Evolutionary conservation across 2,888 invertebrate species (phyloP), one percentile per base, ranked within the genome.

Genomic region (Cheilosia vulpina): DNA sequence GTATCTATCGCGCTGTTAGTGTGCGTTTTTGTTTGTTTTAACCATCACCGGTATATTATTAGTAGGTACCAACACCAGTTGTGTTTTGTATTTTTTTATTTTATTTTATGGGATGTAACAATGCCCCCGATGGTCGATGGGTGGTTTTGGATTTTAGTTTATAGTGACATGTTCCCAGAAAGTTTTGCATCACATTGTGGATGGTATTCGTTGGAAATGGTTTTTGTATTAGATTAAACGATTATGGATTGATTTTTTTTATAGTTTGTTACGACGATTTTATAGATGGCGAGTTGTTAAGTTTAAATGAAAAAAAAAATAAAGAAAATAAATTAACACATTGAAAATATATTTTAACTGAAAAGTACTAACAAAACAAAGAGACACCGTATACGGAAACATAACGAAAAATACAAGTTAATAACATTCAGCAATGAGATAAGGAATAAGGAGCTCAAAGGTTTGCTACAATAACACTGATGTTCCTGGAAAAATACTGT

Each of bases 1-100:
- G 94, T 98, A 98, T 95, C 96, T 97, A 95, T 97, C 98, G 94
- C 97, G 96, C 98, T 98, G 90, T 90, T 87, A 45, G 27, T 72
- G 38, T 38, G 13, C 13, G 11, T 38, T 11, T 38, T 38, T 38
- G 38, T 58, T 55, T 34, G 19, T 21, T 66, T 45, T 17, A 76
- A 81, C 80, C 81, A 87, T 87, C 81, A 81, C 81, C 85, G 47
- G 41, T 17, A 17, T 43, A 58, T 2, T 34, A 47, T 77, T 87
- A 82, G 73, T 27, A 7, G 0, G 27, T 75, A 82, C 81, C 81
- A 82, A 77, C 77, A 87, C 87, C 83, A 79, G n/a, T n/a, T n/a
- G n/a, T n/a, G n/a, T n/a, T n/a, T 65, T 15, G 34, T 21, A 15
- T 41, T 55, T 68, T 31, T 17, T 27, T 24, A 31, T 50, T 68